phyloP scores from a whole-genome alignment of 2,888 invertebrate species.

The Tromatobia lineatoria region DNA sequence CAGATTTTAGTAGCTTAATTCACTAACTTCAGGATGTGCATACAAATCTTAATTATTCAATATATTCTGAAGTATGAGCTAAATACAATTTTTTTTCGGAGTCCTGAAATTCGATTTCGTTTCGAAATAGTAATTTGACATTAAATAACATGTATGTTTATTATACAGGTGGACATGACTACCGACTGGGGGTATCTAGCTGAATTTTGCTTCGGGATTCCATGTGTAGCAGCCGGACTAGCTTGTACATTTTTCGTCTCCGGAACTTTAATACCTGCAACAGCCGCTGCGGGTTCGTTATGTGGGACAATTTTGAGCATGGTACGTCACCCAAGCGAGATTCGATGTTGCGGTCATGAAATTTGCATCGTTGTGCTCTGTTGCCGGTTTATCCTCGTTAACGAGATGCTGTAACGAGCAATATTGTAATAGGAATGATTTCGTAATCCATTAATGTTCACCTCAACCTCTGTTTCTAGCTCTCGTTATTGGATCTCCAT shows the following conservation, averaged over 20 bases:
- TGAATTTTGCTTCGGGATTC: conserved; percentile 61
- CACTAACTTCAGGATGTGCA: too few species aligned
- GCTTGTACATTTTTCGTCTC: conserved; percentile 34
- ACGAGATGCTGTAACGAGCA: conserved; percentile 24
- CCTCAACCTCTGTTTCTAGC: conserved; percentile 1
- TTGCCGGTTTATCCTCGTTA: conserved; percentile 10
- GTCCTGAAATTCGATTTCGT: neutral
- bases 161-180: conserved; percentile 62
- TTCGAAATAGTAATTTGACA: neutral
- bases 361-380: conserved; percentile 7
- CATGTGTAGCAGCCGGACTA: conserved; percentile 45
- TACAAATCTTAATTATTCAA: too few species aligned
- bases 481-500: conserved; percentile 63
- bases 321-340: conserved; percentile 27
- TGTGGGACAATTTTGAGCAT: conserved; percentile 58
- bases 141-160: neutral
- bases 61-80: too few species aligned
- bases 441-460: conserved; percentile 12
- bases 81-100: neutral
- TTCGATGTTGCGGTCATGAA: conserved; percentile 3
- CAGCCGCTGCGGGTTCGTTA: conserved; percentile 44
- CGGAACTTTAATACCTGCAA: conserved; percentile 37
- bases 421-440: conserved; percentile 20
- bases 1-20: too few species aligned
- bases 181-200: conserved; percentile 60